These are phyloP conservation scores for Diplazon laetatorius DNA, from an alignment of 2,888 invertebrate genomes.

Conservation along the genomic window DNA sequence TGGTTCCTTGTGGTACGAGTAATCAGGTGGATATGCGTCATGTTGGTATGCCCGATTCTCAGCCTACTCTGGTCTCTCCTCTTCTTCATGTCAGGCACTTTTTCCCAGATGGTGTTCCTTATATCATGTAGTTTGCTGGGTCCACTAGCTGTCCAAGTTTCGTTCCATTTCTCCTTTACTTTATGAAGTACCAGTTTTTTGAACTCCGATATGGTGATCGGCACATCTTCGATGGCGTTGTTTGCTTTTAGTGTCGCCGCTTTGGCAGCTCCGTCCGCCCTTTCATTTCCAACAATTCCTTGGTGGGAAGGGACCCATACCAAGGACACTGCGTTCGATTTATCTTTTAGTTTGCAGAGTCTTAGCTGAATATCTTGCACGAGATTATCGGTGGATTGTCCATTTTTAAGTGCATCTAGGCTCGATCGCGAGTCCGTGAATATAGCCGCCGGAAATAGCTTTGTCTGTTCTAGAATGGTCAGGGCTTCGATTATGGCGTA, in stretches of 20 bases:
- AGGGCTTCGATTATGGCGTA: slow-evolving; percentile 27
- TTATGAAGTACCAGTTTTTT: not conserved
- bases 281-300: slow-evolving; percentile 1
- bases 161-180: slow-evolving; percentile 1
- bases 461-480: slow-evolving; percentile 5
- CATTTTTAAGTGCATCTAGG: not conserved
- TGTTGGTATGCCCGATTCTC: slow-evolving; percentile 1
- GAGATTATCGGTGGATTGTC: not conserved
- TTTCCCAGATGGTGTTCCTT: not conserved
- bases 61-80: not conserved
- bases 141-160: not conserved
- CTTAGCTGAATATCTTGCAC: slow-evolving; percentile 1
- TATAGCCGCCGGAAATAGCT: not conserved
- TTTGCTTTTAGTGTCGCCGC: not conserved
- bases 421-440: slow-evolving; percentile 9
- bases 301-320: slow-evolving; percentile 11
- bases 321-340: not conserved
- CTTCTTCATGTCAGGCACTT: not conserved
- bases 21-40: not conserved
- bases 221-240: not conserved
- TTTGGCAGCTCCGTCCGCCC: not conserved
- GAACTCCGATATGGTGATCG: slow-evolving; percentile 1
- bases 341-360: not conserved
- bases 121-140: not conserved
- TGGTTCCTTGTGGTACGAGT: not conserved